A percentile compares a stretch with the other conserved stretches of the same genome.
These are phyloP conservation scores for Ciona savignyi DNA, from an alignment of 23 tunicate genomes.

Conservation along the genomic window DNA sequence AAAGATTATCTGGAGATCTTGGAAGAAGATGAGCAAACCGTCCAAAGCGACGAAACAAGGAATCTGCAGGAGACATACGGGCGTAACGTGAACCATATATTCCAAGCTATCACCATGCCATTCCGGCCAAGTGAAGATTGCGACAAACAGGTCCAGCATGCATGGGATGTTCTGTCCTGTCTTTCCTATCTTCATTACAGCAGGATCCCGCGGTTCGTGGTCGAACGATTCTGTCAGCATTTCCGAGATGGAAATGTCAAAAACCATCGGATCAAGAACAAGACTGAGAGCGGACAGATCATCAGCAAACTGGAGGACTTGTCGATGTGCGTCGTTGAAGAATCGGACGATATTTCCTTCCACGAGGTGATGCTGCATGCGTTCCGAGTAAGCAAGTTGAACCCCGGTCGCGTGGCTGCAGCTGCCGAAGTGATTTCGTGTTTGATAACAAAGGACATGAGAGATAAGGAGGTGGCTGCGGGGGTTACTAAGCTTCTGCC, in stretches of 20 bases:
- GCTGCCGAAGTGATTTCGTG: conserved; percentile 22
- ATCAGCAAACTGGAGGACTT: conserved; percentile 21
- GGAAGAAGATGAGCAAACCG: conserved; percentile 13
- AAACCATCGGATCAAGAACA: conserved; percentile 10
- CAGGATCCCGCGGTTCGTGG: conserved; percentile 30
- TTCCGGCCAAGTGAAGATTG: conserved; percentile 7
- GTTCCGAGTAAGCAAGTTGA: conserved; percentile 13
- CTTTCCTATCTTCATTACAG: conserved; percentile 40
- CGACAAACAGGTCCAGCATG: conserved; percentile 2
- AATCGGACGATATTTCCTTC: conserved; percentile 32
- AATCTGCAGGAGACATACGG: conserved; percentile 14
- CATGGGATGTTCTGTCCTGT: conserved; percentile 44
- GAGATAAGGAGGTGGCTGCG: conserved; percentile 2
- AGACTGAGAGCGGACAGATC: conserved; percentile 18
- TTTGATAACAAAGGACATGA: conserved; percentile 39
- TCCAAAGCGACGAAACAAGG: not conserved
- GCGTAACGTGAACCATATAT: conserved; percentile 25
- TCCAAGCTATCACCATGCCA: conserved; percentile 41
- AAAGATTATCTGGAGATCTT: conserved; percentile 28
- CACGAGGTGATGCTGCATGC: conserved; percentile 52
- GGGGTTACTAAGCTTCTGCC: conserved; percentile 19
- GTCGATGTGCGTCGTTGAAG: conserved; percentile 7
- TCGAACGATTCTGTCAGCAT: conserved; percentile 17
- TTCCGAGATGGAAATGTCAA: conserved; percentile 5
- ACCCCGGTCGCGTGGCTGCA: conserved; percentile 11